Conservation (phyloP, 2,113 vertebrate species). For the Pseudopipra pipra region DNA sequence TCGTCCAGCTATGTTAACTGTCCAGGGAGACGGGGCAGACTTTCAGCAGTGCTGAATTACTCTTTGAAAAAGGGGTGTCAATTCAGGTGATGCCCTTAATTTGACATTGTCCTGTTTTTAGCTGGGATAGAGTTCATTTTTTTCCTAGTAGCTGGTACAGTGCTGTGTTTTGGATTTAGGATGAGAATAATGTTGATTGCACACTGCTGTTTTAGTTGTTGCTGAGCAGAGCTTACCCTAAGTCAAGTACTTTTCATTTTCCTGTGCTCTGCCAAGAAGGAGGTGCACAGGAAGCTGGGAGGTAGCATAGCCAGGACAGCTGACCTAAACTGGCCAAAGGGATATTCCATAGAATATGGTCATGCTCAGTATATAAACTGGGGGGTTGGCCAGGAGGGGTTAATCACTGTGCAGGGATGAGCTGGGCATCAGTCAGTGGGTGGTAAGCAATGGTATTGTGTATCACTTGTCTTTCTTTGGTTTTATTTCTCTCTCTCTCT, state of each 20-base stretch:
- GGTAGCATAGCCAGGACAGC: neutral
- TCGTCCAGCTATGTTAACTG: neutral
- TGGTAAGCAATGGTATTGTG: neutral
- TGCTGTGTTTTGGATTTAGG: neutral
- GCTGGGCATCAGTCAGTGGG: neutral
- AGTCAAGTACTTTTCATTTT: neutral
- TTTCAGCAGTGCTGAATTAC: neutral
- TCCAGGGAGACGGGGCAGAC: neutral
- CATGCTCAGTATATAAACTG: neutral
- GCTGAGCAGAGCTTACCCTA: neutral
- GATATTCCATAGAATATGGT: neutral
- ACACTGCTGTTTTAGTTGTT: neutral
- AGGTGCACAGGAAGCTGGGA: neutral
- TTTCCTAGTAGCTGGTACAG: neutral
- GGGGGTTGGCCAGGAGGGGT: neutral
- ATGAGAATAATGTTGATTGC: neutral
- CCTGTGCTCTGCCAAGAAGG: neutral
- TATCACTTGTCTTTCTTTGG: neutral
- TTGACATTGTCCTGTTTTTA: neutral
- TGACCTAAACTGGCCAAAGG: neutral
- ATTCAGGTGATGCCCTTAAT: neutral
- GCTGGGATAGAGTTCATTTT: neutral
- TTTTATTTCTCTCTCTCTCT: neutral
- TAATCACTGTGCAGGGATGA: neutral
- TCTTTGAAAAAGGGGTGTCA: neutral